Percentiles rank a stretch among this genome's conserved stretches.
These are phyloP conservation scores for Lanius ludovicianus DNA, from an alignment of 2,113 vertebrate species.

Conservation along the genomic window DNA sequence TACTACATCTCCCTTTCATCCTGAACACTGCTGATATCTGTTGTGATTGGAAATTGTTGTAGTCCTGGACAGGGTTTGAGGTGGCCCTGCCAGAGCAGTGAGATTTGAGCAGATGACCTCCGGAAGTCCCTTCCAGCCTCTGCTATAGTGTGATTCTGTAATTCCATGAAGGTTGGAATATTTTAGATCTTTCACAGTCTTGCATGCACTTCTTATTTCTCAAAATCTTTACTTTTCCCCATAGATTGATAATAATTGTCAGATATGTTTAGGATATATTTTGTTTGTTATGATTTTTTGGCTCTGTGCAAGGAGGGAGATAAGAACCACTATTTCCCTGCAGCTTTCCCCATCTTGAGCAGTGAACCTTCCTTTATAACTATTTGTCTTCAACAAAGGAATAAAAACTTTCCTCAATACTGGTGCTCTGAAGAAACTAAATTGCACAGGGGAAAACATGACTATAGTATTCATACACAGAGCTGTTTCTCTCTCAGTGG, in stretches of 20 bases:
- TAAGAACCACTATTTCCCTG: not conserved
- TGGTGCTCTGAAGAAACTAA: not conserved
- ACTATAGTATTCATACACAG: not conserved
- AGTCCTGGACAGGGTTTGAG: not conserved
- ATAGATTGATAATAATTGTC: not conserved
- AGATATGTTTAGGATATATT: not conserved
- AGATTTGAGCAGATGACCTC: not conserved
- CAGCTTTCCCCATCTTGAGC: not conserved
- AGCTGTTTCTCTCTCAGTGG: not conserved
- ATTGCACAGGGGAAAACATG: not conserved
- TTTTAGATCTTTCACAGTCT: not conserved
- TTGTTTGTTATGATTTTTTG: not conserved
- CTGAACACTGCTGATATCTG: not conserved
- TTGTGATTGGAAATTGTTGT: not conserved
- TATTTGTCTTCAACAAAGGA: not conserved
- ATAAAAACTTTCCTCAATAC: not conserved
- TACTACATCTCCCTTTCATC: not conserved
- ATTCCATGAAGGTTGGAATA: not conserved
- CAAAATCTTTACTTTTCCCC: fast-evolving
- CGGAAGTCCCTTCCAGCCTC: not conserved
- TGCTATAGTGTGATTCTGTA: not conserved
- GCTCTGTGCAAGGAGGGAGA: not conserved
- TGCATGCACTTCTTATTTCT: not conserved
- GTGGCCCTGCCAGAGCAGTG: not conserved
- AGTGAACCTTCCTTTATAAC: not conserved